Base-by-base conservation (phyloP, 2,113 vertebrate species). In the Lamprologus sp. region DNA sequence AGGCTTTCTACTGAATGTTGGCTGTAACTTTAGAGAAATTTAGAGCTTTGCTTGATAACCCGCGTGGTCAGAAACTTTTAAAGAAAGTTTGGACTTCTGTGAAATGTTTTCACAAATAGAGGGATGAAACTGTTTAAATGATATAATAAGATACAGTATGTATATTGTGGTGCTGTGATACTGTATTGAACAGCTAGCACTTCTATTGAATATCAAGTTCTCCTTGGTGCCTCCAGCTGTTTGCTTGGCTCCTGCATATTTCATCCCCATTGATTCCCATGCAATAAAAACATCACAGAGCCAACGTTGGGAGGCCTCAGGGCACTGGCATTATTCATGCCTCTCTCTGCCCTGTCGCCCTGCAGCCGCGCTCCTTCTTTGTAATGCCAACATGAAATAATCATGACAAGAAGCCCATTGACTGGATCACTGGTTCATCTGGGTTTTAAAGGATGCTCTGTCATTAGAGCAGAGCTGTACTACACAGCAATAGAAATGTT, bases 261-360 rank as follows among this genome's bases (percentile, higher is more conserved):
- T 94, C 85, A 93, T 90, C 88, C 73, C 63, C 58, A 94, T 94
- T 86, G 94, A 94, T 94, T 87, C 26, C 49, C 1, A 3, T 33
- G 85, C 82, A 88, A 91, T 93, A 93, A 92, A 91, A 91, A 79
- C 93, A 88, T 88, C 84, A 89, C 87, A 73, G 82, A 42, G 83
- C 54, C 83, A 3, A 19, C 45, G 73, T 87, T 73, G 1, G 51
- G 9, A 40, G 33, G 83, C 86, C 83, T 81, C 23, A 3, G 70
- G 89, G 87, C 63, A 3, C 63, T 6, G 37, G 10, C 56, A 86
- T 93, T 94, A 93, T 94, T 94, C 88, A 92, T 94, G 88, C 70
- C 33, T 79, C 17, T 33, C 73, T 47, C 19, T 35, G 51, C 88
- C 53, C 68, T n/a, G 42, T 81, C 12, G 54, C 54, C 53, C 33